Percentiles rank a stretch among this genome's conserved stretches.
Conservation (phyloP, 2,888 invertebrate species). For the Harpalus rubripes region DNA sequence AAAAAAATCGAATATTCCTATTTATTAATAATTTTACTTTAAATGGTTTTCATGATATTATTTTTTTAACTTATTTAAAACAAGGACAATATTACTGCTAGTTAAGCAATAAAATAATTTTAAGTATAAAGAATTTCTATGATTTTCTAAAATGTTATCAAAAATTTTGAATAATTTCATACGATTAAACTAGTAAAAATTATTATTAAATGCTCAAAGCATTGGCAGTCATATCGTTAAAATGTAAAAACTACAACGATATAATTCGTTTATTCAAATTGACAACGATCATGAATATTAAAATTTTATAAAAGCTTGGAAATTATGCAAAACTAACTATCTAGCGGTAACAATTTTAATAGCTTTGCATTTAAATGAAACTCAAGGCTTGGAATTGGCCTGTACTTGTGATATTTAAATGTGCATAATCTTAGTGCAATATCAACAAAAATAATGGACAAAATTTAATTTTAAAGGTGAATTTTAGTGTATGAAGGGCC, state of each 20-base stretch:
- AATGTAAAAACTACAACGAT: neutral
- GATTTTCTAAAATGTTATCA: neutral
- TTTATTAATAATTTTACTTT: conserved; percentile 7
- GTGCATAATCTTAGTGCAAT: conserved; percentile 45
- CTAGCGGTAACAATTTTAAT: conserved; percentile 20
- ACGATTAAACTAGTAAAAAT: too few species aligned
- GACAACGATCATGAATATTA: neutral
- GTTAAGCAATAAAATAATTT: conserved; percentile 16
- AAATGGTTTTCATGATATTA: neutral
- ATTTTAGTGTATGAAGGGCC: neutral
- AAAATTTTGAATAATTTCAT: too few species aligned
- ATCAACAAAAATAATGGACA: conserved; percentile 7
- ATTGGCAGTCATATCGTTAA: neutral
- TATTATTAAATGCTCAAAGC: conserved; percentile 1
- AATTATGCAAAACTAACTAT: conserved; percentile 10
- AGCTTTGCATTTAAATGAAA: conserved; percentile 41
- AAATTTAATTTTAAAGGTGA: neutral
- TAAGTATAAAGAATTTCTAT: neutral
- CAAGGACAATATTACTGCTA: conserved; percentile 30
- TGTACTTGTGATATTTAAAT: conserved; percentile 40
- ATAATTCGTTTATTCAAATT: conserved; percentile 8
- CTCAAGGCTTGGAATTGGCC: conserved; percentile 40
- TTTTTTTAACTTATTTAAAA: conserved; percentile 17
- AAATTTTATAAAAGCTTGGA: conserved; percentile 8
- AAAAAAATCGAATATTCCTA: neutral